Percentiles rank a stretch among this genome's conserved stretches.
Evolutionary conservation across 2,888 invertebrate genomes (phyloP).

Genomic region (Pachydiplax longipennis): DNA sequence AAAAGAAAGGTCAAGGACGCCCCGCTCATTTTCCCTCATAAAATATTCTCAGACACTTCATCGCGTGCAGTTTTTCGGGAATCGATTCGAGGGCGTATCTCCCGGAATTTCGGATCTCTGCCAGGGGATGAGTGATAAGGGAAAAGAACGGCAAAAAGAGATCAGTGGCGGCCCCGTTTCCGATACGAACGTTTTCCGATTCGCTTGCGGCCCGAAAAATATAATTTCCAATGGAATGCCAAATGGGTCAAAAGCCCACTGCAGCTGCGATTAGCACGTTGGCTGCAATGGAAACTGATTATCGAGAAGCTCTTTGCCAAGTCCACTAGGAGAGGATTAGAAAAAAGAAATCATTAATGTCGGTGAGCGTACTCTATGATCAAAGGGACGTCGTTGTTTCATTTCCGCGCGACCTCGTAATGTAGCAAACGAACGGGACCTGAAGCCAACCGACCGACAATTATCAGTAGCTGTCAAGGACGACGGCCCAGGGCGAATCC

Average conservation of each 20-base stretch:
- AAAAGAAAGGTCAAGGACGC: not conserved
- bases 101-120: not conserved
- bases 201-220: not conserved
- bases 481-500: too few relatives aligned
- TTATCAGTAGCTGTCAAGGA: too few relatives aligned
- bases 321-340: not conserved
- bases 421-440: too few relatives aligned
- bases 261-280: not conserved
- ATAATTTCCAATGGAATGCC: not conserved
- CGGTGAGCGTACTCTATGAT: not conserved
- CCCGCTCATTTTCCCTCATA: not conserved
- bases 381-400: not conserved
- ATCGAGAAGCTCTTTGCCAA: not conserved
- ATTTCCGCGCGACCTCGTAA: not conserved
- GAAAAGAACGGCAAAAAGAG: not conserved
- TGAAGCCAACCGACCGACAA: too few relatives aligned
- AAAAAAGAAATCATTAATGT: not conserved
- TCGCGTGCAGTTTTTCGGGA: not conserved
- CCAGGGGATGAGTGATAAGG: not conserved
- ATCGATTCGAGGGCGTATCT: not conserved
- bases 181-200: not conserved
- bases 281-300: not conserved
- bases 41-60: not conserved
- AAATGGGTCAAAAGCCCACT: not conserved
- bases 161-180: not conserved